A percentile compares a stretch with the other conserved stretches of the same genome.
Evolutionary conservation across 2,113 vertebrate species (phyloP).

Genomic region (Tragelaphus scriptus): DNA sequence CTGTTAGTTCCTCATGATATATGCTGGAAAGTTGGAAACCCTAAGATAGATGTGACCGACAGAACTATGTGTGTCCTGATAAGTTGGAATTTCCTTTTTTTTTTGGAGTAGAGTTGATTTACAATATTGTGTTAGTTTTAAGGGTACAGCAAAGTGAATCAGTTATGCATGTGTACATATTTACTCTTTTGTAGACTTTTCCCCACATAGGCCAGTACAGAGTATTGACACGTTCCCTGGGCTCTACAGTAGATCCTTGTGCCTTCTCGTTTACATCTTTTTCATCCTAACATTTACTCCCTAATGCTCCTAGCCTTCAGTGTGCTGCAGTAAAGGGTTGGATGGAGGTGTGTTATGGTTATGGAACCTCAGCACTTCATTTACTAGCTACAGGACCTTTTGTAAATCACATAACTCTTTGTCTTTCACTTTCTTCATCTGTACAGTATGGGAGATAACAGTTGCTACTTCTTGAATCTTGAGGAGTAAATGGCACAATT

Average conservation of each 20-base stretch:
- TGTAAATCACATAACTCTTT: neutral
- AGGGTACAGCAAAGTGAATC: neutral
- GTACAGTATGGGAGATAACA: neutral
- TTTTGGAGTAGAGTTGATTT: neutral
- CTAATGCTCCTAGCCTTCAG: too few relatives aligned
- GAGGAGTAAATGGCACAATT: neutral
- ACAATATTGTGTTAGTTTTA: neutral
- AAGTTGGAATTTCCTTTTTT: neutral
- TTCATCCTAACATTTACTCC: neutral
- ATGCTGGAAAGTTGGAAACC: neutral
- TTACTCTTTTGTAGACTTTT: neutral
- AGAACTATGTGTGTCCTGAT: neutral
- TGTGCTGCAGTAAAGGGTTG: neutral
- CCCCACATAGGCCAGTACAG: neutral
- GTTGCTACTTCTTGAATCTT: neutral
- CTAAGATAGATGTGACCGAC: neutral
- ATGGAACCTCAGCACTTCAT: neutral
- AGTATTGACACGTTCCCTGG: neutral
- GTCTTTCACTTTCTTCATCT: neutral
- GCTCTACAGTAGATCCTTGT: neutral
- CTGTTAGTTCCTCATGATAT: neutral
- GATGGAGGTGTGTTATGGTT: accelerated
- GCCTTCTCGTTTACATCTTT: neutral
- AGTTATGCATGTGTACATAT: neutral
- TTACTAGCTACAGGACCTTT: neutral